Conservation (phyloP, 2,113 vertebrate genomes). For the Reinhardtius hippoglossoides region DNA sequence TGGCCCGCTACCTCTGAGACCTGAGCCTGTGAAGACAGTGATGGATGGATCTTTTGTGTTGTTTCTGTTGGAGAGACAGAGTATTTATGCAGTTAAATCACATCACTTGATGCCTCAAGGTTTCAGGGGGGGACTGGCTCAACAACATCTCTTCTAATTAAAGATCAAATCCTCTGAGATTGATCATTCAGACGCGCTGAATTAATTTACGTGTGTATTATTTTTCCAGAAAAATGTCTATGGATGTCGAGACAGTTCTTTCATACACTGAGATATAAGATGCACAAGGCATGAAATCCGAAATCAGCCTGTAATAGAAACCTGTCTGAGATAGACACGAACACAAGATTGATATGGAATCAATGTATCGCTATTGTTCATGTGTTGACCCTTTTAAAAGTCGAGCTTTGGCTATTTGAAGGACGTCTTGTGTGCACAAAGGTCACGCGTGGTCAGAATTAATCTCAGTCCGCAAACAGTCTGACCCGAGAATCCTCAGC, state of each 20-base stretch:
- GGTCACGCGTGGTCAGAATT: conserved; percentile 63
- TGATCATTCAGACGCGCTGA: neutral
- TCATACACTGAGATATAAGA: neutral
- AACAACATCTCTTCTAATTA: conserved; percentile 30
- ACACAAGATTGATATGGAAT: conserved; percentile 1
- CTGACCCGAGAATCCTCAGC: conserved; percentile 48
- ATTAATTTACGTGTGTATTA: neutral
- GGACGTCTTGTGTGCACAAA: conserved; percentile 31
- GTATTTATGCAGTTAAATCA: conserved; percentile 30
- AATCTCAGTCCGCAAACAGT: conserved; percentile 70
- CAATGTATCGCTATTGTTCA: conserved; percentile 1
- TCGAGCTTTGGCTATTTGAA: conserved; percentile 53
- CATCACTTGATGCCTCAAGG: conserved; percentile 4
- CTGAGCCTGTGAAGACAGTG: too few species aligned
- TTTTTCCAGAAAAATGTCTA: neutral
- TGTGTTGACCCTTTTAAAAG: conserved; percentile 32
- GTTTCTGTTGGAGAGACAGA: neutral
- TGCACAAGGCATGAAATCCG: neutral
- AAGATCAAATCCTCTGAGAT: conserved; percentile 8
- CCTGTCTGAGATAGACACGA: neutral
- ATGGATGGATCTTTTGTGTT: neutral
- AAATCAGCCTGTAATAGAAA: conserved; percentile 9
- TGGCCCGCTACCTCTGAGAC: too few species aligned
- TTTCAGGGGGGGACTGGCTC: conserved; percentile 12
- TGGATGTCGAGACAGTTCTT: neutral